Conservation (phyloP, 2,888 invertebrate genomes). For the Drosophila mayaguana region DNA sequence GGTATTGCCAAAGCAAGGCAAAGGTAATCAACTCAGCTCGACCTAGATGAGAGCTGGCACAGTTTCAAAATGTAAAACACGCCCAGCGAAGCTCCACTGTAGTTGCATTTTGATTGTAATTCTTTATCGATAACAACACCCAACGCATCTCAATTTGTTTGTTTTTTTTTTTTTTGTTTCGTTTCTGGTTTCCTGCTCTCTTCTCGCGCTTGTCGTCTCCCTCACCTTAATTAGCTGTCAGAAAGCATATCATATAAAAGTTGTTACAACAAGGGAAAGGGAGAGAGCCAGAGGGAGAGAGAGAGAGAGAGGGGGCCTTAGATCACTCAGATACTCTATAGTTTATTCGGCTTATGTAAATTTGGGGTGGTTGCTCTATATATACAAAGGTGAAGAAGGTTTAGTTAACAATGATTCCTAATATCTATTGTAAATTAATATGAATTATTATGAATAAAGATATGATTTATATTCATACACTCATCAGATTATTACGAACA, state of each 20-base stretch:
- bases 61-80: constrained; percentile 9
- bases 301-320: too few relatives aligned
- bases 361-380: neutral
- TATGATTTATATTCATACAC: too few relatives aligned
- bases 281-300: neutral
- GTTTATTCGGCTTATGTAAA: neutral
- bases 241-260: constrained; percentile 32
- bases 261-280: neutral
- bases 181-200: constrained; percentile 2
- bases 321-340: constrained; percentile 16
- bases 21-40: constrained; percentile 6
- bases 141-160: constrained; percentile 44
- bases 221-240: constrained; percentile 48
- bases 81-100: constrained; percentile 46
- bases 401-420: neutral
- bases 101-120: constrained; percentile 35
- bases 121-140: constrained; percentile 49
- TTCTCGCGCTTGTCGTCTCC: neutral
- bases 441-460: neutral
- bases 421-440: neutral
- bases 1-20: constrained; percentile 7
- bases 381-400: neutral
- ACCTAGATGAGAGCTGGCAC: constrained; percentile 27
- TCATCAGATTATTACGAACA: too few relatives aligned
- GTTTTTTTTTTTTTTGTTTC: neutral